Conservation (phyloP, 2,888 invertebrate genomes). For the Cepaea hortensis region DNA sequence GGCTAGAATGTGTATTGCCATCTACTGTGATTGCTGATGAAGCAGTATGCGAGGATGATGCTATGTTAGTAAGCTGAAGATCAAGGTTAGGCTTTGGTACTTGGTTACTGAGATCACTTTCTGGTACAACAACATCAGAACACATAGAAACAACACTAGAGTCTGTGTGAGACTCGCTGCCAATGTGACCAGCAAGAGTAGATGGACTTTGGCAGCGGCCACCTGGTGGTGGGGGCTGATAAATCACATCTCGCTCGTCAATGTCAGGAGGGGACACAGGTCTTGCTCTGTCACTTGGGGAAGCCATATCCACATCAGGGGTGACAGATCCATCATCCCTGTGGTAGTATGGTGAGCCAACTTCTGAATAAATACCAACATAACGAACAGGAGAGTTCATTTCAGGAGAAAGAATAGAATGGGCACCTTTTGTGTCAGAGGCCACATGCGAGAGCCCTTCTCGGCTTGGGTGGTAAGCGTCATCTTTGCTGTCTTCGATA, state of each 20-base stretch:
- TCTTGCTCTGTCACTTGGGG: not conserved
- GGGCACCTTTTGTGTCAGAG: conserved; percentile 49
- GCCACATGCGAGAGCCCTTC: conserved; percentile 46
- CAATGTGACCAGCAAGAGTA: not conserved
- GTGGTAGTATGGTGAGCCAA: conserved; percentile 22
- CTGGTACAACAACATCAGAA: conserved; percentile 13
- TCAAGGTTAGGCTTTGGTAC: conserved; percentile 39
- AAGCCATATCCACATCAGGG: conserved; percentile 33
- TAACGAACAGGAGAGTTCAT: conserved; percentile 49
- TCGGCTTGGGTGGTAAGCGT: not conserved
- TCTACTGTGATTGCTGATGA: not conserved
- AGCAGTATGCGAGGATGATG: conserved; percentile 17
- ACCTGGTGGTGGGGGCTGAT: not conserved
- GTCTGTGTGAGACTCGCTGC: conserved; percentile 16
- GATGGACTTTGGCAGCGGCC: not conserved
- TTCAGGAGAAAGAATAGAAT: conserved; percentile 42
- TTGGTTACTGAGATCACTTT: conserved; percentile 28
- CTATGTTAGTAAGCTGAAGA: conserved; percentile 33
- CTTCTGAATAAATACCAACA: conserved; percentile 47
- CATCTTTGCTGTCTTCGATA: conserved; percentile 16
- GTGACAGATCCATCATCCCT: conserved; percentile 3
- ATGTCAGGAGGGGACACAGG: conserved; percentile 1
- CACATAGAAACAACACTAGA: conserved; percentile 25
- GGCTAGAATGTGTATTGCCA: not conserved
- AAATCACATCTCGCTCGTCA: not conserved